Evolutionary conservation across 2,888 invertebrate genomes (phyloP), one percentile per base, ranked within the genome.

Genomic region (Plebejus argus): DNA sequence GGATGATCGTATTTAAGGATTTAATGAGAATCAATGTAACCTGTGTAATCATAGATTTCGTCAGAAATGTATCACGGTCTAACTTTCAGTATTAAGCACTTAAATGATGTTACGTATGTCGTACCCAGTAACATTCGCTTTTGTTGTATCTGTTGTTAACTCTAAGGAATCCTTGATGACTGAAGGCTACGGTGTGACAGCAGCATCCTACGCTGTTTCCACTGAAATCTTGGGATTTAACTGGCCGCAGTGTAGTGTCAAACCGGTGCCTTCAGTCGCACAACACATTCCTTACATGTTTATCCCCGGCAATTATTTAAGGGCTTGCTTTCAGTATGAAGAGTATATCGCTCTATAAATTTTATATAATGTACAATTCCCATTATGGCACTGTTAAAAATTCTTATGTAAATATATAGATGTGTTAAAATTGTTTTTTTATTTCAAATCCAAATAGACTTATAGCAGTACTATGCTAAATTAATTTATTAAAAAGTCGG

Each of bases 331-430:
- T 86, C 74, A 82, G 80, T 85, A 83, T 84, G 81, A 81, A 83
- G 83, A 79, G 81, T 79, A 90, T 89, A 85, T 90, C 90, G 89
- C 90, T 91, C 89, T 84, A 83, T 81, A 82, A 83, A 85, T 86
- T 88, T 78, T 79, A 78, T 79, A 88, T 84, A 85, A 86, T 90
- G 85, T 91, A 86, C 89, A 87, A 87, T 88, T 88, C 88, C 89
- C 84, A 87, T 88, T 89, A 91, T 88, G 86, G 91, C 93, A 93
- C 93, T 93, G 93, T 94, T 93, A 90, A 91, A 61, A 91, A 90
- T 91, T 93, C 88, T 89, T 91, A 89, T 93, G 92, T 93, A 93
- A 93, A 93, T 93, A 93, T 93, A 94, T 93, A 93, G 93, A 93
- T 93, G 93, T 93, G 94, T 94, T 94, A 85, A 91, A 88, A 90